Evolutionary conservation across 2,888 invertebrate species (phyloP).

Genomic region (Leucophenga montana): DNA sequence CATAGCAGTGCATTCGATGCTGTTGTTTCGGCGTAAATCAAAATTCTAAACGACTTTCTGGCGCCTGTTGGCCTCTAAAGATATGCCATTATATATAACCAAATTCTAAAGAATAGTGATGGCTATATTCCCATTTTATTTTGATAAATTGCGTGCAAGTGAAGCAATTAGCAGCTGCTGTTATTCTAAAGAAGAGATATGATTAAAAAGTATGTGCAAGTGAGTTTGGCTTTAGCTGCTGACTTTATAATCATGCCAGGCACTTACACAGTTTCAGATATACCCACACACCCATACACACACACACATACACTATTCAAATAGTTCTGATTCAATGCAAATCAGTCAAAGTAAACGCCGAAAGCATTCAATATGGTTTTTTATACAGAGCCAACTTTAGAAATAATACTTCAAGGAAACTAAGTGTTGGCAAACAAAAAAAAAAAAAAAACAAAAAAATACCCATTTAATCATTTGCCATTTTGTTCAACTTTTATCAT

Average conservation of each 20-base stretch:
- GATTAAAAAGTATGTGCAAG: no score
- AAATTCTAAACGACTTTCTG: slow-evolving; percentile 14
- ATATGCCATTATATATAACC: slow-evolving; percentile 5
- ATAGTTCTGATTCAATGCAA: slow-evolving; percentile 2
- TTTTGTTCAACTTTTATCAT: no score
- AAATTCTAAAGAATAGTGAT: not conserved
- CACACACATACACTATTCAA: no score
- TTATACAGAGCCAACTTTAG: not conserved
- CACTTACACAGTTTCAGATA: no score
- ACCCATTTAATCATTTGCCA: no score
- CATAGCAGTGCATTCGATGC: not conserved
- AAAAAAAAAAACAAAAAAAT: no score
- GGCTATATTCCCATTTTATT: not conserved
- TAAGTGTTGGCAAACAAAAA: no score
- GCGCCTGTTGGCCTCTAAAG: not conserved
- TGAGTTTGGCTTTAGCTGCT: no score
- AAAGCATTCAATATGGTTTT: slow-evolving; percentile 3
- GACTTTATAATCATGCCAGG: no score
- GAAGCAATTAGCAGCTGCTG: slow-evolving; percentile 9
- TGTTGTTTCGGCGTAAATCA: slow-evolving; percentile 1
- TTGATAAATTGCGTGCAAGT: slow-evolving; percentile 11
- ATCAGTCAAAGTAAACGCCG: slow-evolving; percentile 9
- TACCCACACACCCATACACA: not conserved
- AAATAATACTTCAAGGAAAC: no score
- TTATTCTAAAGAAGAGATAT: no score